Evolutionary conservation across 2,797 vertebrate species (phyloP).

Genomic region (Lagorchestes hirsutus): DNA sequence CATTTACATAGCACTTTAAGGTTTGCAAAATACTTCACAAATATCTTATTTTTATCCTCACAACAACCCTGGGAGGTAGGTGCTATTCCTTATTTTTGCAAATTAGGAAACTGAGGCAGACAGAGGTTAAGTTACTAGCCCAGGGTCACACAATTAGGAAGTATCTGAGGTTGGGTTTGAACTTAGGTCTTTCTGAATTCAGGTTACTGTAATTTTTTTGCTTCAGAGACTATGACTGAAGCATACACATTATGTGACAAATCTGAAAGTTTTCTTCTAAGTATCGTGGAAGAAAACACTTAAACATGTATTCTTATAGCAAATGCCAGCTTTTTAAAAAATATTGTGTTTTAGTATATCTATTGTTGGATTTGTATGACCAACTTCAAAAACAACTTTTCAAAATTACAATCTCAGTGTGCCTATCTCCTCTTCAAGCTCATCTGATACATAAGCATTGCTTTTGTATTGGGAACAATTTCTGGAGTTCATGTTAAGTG

Average conservation of each 20-base stretch:
- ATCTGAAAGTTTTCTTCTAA: background rate
- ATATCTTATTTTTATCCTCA: background rate
- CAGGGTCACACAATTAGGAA: background rate
- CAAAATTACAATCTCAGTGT: background rate
- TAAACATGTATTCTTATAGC: background rate
- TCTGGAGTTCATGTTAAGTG: background rate
- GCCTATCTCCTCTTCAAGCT: background rate
- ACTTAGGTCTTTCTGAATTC: background rate
- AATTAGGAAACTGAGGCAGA: background rate
- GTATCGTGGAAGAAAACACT: background rate
- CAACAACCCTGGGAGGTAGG: background rate
- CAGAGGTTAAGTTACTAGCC: background rate
- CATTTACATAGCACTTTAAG: background rate
- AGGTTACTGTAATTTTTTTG: background rate
- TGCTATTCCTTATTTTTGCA: background rate
- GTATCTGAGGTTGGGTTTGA: background rate
- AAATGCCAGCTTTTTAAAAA: background rate
- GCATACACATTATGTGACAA: background rate
- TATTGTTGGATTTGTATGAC: background rate
- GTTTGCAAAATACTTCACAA: background rate
- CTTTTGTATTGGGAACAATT: background rate
- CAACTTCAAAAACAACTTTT: background rate
- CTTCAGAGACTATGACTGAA: background rate
- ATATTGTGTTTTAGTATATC: background rate
- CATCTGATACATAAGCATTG: background rate